These are phyloP conservation scores for Streptopelia turtur DNA, from an alignment of 2,797 vertebrate species.

Conservation along the genomic window DNA sequence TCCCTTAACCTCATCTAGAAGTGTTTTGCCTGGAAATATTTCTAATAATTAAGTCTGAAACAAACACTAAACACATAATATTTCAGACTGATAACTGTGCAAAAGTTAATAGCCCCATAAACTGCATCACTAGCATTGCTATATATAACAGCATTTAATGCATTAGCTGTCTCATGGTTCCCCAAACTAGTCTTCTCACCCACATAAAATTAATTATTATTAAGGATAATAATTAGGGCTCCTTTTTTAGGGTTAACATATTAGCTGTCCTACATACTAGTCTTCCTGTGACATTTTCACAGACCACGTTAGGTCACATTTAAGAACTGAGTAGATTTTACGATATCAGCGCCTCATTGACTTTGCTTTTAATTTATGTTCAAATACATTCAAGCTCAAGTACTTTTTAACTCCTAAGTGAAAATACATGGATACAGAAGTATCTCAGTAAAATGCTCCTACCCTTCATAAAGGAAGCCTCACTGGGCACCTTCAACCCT, in stretches of 20 bases:
- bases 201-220: neutral
- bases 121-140: neutral
- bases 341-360: accelerated
- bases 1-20: neutral
- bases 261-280: neutral
- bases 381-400: neutral
- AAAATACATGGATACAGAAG: neutral
- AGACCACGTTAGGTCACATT: neutral
- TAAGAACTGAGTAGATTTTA: neutral
- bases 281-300: neutral
- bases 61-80: neutral
- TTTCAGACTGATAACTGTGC: neutral
- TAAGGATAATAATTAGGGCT: neutral
- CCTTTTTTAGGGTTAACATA: neutral
- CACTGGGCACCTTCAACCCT: neutral
- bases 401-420: neutral
- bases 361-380: neutral
- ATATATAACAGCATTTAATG: neutral
- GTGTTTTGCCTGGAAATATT: slow-evolving; percentile 8
- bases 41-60: neutral
- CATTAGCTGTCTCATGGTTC: neutral
- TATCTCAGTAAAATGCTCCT: neutral
- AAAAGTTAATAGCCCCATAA: neutral
- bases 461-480: neutral
- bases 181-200: neutral